These are phyloP conservation scores for Philopotamus ludificatus DNA, from an alignment of 1,140 invertebrate species.

Conservation along the genomic window DNA sequence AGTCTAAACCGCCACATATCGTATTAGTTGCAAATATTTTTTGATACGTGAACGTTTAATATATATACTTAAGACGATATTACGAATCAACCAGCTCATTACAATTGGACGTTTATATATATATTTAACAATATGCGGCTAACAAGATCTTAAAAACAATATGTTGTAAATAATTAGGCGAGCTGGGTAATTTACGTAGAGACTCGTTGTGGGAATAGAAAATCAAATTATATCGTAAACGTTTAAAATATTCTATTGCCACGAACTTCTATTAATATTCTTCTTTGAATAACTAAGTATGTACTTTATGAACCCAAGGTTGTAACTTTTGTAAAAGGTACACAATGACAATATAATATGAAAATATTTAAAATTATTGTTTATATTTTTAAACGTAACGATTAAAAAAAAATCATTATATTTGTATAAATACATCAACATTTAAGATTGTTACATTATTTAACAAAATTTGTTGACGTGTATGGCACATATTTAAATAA, in stretches of 20 bases:
- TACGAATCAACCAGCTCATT: not conserved
- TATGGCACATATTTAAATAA: no score
- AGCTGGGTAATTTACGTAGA: no score
- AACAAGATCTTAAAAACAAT: no score
- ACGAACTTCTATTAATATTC: no score
- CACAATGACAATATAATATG: conserved; percentile 32
- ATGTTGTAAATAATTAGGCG: no score
- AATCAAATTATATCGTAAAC: no score
- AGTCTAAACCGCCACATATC: conserved; percentile 17
- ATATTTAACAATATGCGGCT: no score
- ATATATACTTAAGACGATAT: not conserved
- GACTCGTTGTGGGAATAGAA: no score
- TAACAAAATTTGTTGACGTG: conserved; percentile 1
- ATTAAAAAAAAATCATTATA: not conserved
- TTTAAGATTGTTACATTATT: not conserved
- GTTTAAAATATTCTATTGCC: no score
- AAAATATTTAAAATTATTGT: conserved; percentile 12
- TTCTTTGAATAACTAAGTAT: no score
- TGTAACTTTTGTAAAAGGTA: conserved; percentile 29
- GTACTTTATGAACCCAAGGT: conserved; percentile 35
- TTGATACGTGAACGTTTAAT: not conserved
- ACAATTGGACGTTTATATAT: no score
- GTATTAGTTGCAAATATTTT: conserved; percentile 11
- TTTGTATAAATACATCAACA: conserved; percentile 1
- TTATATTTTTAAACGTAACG: conserved; percentile 1